Percentiles rank a stretch among this genome's conserved stretches.
phyloP scores from a whole-genome alignment of 2,797 vertebrate genomes.

The Trachurus trachurus region DNA sequence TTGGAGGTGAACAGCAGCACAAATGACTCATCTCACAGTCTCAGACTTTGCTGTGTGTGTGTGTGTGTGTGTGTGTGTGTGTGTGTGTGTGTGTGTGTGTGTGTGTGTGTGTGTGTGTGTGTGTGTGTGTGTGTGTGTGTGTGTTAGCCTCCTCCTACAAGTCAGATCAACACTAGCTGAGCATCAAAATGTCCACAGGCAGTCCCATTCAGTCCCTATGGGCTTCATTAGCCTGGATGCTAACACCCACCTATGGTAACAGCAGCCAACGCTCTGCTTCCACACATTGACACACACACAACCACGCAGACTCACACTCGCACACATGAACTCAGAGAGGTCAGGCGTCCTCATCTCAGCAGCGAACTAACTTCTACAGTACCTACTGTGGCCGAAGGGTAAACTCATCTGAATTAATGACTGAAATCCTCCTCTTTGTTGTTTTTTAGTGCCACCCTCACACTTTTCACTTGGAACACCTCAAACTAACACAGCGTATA shows the following conservation, averaged over 20 bases:
- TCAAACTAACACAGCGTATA: background rate
- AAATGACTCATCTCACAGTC: constrained; percentile 39
- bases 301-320: constrained; percentile 16
- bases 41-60: constrained; percentile 15
- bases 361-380: background rate
- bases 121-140: constrained; percentile 27
- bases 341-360: constrained; percentile 43
- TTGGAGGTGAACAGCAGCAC: constrained; percentile 35
- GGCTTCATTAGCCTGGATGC: constrained; percentile 76
- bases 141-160: constrained; percentile 48
- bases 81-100: constrained; percentile 26
- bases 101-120: constrained; percentile 28
- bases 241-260: constrained; percentile 63
- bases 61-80: constrained; percentile 20
- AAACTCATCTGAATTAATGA: constrained; percentile 44
- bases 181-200: constrained; percentile 67
- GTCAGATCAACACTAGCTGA: constrained; percentile 49
- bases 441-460: constrained; percentile 29
- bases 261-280: constrained; percentile 33
- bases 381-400: constrained; percentile 25
- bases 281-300: constrained; percentile 28
- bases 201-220: constrained; percentile 62
- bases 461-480: background rate
- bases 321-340: constrained; percentile 23
- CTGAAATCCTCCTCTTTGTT: constrained; percentile 18